Evolutionary conservation across 2,113 vertebrate species (phyloP).

Genomic region (Xiphophorus couchianus): DNA sequence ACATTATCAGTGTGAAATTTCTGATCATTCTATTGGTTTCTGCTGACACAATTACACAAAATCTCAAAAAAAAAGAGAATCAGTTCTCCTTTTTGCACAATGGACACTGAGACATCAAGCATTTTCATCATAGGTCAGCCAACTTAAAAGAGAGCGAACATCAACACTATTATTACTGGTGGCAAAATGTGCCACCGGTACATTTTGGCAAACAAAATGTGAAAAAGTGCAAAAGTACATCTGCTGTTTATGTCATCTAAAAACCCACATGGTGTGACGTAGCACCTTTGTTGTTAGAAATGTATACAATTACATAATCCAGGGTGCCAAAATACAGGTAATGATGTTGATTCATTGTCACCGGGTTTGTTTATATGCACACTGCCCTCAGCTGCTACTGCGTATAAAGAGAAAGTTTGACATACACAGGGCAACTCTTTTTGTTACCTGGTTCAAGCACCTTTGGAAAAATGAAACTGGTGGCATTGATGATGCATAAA

Average conservation of each 20-base stretch:
- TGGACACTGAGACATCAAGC: no score
- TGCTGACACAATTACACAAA: background rate
- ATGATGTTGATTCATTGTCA: background rate
- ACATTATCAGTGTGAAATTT: background rate
- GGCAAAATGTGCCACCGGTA: no score
- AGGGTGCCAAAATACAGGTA: background rate
- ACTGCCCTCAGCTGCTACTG: background rate
- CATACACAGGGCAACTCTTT: background rate
- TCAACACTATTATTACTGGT: background rate
- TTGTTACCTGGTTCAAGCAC: background rate
- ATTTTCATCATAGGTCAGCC: background rate
- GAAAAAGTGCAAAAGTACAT: background rate
- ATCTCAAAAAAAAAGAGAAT: background rate
- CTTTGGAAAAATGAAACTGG: background rate
- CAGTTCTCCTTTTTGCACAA: no score
- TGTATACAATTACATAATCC: background rate
- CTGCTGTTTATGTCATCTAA: background rate
- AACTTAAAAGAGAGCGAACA: background rate
- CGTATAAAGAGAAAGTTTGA: background rate
- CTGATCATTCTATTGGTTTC: background rate
- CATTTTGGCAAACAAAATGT: background rate
- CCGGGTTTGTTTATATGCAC: background rate
- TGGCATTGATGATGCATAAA: background rate
- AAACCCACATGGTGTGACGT: slow-evolving; percentile 3
- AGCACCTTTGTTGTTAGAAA: background rate